These are phyloP conservation scores for Chromobotia macracanthus DNA, from an alignment of 2,797 vertebrate species.

Conservation along the genomic window DNA sequence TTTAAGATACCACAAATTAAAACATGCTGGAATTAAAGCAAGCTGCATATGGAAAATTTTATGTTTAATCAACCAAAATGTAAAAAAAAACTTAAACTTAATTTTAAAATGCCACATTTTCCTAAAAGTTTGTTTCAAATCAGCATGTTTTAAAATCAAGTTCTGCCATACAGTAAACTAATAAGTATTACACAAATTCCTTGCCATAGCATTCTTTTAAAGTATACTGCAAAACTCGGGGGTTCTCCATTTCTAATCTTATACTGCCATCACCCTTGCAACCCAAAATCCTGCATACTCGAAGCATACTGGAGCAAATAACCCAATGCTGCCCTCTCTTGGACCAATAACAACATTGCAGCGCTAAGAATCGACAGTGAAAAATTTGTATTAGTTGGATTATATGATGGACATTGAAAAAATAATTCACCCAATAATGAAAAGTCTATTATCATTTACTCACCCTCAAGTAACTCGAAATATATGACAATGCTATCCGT, in stretches of 20 bases:
- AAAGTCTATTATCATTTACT: not conserved
- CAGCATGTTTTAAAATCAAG: not conserved
- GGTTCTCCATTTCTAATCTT: not conserved
- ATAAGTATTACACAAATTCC: not conserved
- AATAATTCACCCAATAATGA: not conserved
- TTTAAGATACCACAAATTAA: not conserved
- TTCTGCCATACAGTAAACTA: not conserved
- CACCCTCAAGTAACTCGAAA: not conserved
- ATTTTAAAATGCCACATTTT: conserved; percentile 21
- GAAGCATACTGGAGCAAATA: conserved; percentile 6
- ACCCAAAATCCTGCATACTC: not conserved
- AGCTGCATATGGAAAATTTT: not conserved
- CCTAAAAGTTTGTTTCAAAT: conserved; percentile 1
- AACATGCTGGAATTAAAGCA: conserved; percentile 16
- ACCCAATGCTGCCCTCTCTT: conserved; percentile 58
- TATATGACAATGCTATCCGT: not conserved
- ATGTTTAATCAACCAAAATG: not conserved
- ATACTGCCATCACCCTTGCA: conserved; percentile 37
- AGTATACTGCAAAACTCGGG: not conserved
- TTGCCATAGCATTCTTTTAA: not conserved
- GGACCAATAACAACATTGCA: conserved; percentile 36
- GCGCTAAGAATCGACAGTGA: not conserved
- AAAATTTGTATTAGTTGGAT: not conserved
- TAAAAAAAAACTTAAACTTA: not conserved
- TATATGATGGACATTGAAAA: not conserved